A percentile compares a stretch with the other conserved stretches of the same genome.
These are phyloP conservation scores for Telenomus remus DNA, from an alignment of 1,140 invertebrate species.

Conservation along the genomic window DNA sequence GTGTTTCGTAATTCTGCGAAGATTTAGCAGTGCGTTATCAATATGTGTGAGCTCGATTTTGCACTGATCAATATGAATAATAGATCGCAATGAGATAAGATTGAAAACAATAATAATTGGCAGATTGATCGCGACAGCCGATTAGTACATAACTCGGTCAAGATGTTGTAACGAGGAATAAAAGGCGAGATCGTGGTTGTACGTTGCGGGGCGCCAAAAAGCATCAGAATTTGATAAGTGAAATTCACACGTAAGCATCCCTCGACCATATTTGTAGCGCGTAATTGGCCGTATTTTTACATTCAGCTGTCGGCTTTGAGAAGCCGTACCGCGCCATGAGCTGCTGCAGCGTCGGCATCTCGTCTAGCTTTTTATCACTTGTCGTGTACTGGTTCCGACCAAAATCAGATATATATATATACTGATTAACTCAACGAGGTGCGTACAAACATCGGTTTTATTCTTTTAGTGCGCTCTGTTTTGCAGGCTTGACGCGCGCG, in stretches of 20 bases:
- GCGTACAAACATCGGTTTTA: slow-evolving; percentile 44
- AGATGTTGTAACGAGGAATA: slow-evolving; percentile 9
- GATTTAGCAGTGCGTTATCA: too few relatives aligned
- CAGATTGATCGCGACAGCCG: slow-evolving; percentile 13
- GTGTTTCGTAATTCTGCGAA: too few relatives aligned
- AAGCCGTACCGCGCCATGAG: slow-evolving; percentile 12
- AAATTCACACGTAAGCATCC: slow-evolving; percentile 47
- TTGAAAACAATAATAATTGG: too few relatives aligned
- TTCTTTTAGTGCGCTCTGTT: slow-evolving; percentile 44
- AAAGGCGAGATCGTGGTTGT: slow-evolving; percentile 9
- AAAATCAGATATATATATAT: slow-evolving; percentile 59
- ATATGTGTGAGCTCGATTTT: too few relatives aligned
- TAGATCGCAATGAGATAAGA: too few relatives aligned
- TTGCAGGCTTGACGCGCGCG: slow-evolving; percentile 30
- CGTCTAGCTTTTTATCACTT: slow-evolving; percentile 43
- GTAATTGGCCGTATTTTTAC: slow-evolving; percentile 72
- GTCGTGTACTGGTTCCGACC: slow-evolving; percentile 47
- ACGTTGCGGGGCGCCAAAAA: slow-evolving; percentile 22
- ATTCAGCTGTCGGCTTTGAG: slow-evolving; percentile 33
- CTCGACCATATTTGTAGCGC: slow-evolving; percentile 69
- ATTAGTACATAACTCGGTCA: slow-evolving; percentile 12
- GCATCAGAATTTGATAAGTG: slow-evolving; percentile 30
- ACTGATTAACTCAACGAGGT: slow-evolving; percentile 53
- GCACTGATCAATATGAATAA: too few relatives aligned
- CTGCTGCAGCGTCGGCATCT: slow-evolving; percentile 37